Percentiles rank a stretch among this genome's conserved stretches.
Conservation (phyloP, 1,140 invertebrate genomes). For the Eubasilissa regina region DNA sequence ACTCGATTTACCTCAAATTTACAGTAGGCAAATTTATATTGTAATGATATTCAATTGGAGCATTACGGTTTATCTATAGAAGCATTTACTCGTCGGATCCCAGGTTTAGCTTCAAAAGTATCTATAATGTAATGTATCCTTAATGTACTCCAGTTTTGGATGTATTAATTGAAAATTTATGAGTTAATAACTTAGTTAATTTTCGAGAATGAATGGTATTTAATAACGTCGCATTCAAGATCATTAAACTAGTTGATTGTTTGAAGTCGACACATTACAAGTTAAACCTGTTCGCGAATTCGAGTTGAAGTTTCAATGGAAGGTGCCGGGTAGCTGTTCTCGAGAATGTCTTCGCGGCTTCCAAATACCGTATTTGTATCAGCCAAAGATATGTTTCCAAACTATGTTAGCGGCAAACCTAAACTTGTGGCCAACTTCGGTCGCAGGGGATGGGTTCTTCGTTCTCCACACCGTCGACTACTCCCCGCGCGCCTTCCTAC, state of each 20-base stretch:
- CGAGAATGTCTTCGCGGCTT: conserved; percentile 43
- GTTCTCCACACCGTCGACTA: too few species aligned
- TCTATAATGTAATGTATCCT: too few species aligned
- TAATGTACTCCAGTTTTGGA: too few species aligned
- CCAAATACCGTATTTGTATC: conserved; percentile 58
- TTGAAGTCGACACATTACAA: conserved; percentile 35
- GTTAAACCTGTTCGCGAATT: conserved; percentile 46
- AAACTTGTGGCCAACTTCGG: conserved; percentile 54
- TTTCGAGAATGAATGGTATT: neutral
- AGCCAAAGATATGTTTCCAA: conserved; percentile 60
- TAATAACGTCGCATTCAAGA: conserved; percentile 1
- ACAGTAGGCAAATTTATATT: too few species aligned
- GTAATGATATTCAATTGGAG: too few species aligned
- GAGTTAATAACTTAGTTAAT: neutral
- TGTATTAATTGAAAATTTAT: neutral
- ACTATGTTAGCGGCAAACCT: conserved; percentile 58
- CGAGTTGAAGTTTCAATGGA: conserved; percentile 41
- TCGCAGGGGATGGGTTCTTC: conserved; percentile 41
- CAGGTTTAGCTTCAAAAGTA: too few species aligned
- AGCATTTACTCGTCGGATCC: too few species aligned
- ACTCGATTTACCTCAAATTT: too few species aligned
- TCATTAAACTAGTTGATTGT: conserved; percentile 33
- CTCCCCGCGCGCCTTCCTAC: too few species aligned
- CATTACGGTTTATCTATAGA: too few species aligned
- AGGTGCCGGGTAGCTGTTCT: conserved; percentile 27